A percentile compares a stretch with the other conserved stretches of the same genome.
phyloP scores from a whole-genome alignment of 2,797 vertebrate genomes.

The Sphaeramia orbicularis region DNA sequence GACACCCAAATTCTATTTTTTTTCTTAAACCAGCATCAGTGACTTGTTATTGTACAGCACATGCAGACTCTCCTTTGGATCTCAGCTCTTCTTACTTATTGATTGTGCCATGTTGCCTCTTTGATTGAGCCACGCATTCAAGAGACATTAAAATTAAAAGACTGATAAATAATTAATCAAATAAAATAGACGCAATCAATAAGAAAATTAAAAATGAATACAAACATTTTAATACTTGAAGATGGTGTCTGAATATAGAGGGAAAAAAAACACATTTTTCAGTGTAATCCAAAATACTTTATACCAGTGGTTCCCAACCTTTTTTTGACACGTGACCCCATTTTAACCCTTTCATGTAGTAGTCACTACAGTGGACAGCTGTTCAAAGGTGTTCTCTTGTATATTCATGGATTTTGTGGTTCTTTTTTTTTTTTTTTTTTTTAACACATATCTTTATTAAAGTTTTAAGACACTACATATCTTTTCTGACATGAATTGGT shows the following conservation, averaged over 20 bases:
- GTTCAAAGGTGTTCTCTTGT: too few species aligned
- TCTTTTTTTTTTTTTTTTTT: too few species aligned
- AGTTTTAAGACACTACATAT: too few species aligned
- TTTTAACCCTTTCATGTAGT: too few species aligned
- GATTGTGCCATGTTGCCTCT: slow-evolving; percentile 54
- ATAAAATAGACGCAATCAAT: not conserved
- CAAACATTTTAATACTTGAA: not conserved
- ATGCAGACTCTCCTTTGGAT: slow-evolving; percentile 66
- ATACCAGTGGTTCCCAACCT: too few species aligned
- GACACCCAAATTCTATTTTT: slow-evolving; percentile 45
- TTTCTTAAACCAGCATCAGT: slow-evolving; percentile 57
- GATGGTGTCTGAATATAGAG: slow-evolving; percentile 5
- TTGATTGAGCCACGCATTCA: slow-evolving; percentile 44
- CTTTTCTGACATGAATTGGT: too few species aligned
- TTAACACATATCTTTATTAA: too few species aligned
- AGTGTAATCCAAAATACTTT: slow-evolving; percentile 15
- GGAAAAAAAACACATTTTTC: not conserved
- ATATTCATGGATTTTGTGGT: too few species aligned
- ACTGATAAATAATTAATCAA: slow-evolving; percentile 3
- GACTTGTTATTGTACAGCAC: slow-evolving; percentile 50
- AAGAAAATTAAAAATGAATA: not conserved
- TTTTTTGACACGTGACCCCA: too few species aligned
- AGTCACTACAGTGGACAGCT: too few species aligned
- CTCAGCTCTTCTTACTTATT: slow-evolving; percentile 39
- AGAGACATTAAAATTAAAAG: slow-evolving; percentile 22